Evolutionary conservation across 1,140 invertebrate species (phyloP), one percentile per base, ranked within the genome.

Genomic region (Trichogramma pretiosum): DNA sequence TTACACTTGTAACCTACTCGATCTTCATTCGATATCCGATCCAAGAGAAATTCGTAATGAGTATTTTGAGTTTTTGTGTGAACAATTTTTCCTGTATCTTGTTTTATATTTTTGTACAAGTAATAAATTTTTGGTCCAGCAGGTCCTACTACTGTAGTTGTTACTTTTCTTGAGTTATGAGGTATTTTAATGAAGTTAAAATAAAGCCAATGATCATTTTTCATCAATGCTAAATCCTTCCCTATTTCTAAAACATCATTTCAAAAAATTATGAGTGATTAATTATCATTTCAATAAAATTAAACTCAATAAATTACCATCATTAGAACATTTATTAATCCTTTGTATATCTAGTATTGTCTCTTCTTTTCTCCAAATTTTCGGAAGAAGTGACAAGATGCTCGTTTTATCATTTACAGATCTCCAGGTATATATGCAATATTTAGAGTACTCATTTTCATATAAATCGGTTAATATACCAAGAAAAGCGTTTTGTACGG

Each of bases 341-440:
- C n/a, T n/a, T n/a, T n/a, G n/a, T n/a, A 59, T 50, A 8, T 54
- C 54, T 21, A 60, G 46, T 13, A 43, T 28, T 21, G 46, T 54
- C 41, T 66, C 63, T 35, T 68, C 64, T 18, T 65, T 57, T 21
- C 60, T 54, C 66, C 65, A 68, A 18, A 58, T 42, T 41, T 9
- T 56, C 5, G 56, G 50, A 21, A 66, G n/a, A 3, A 68, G 50
- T 1, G 61, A 58, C 13, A 64, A 38, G 1, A 67, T 32, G 9
- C 46, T 61, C 2, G 37, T 51, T 14, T 64, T 65, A 42, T 63
- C 50, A 0, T 19, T 16, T 2, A 56, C 50, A 19, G 17, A 28
- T 51, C 58, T 46, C 66, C 66, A 68, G 3, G 65, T 59, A 22
- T 52, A 60, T n/a, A 68, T 35, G 48, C 58, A 58, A 2, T 53